Evolutionary conservation across 2,888 invertebrate genomes (phyloP).

Genomic region (Drosophila diplacantha): DNA sequence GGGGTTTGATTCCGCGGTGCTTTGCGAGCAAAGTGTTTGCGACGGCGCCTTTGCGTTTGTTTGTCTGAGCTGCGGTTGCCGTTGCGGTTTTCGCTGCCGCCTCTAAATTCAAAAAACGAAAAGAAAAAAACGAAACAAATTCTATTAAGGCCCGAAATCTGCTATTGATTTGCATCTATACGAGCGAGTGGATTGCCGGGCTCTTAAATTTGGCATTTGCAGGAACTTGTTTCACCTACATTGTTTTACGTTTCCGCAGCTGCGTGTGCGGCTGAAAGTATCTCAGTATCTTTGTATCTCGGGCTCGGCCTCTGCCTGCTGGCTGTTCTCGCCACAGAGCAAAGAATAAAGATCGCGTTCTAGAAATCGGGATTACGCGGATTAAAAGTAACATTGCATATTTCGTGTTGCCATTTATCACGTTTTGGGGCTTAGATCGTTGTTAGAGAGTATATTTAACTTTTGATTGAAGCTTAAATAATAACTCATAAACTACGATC

Average conservation of each 20-base stretch:
- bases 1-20: constrained; percentile 14
- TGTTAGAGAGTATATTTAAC: background rate
- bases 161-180: constrained; percentile 68
- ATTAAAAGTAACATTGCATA: constrained; percentile 1
- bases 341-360: constrained; percentile 1
- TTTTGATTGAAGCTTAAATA: background rate
- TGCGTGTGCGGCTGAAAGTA: constrained; percentile 61
- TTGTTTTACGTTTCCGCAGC: constrained; percentile 65
- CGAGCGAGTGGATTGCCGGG: constrained; percentile 42
- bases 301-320: constrained; percentile 4
- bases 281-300: constrained; percentile 42
- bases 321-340: constrained; percentile 22
- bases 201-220: constrained; percentile 58
- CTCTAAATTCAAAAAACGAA: constrained; percentile 25
- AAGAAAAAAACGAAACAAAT: constrained; percentile 23
- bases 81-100: constrained; percentile 36
- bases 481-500: background rate
- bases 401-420: background rate
- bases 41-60: constrained; percentile 63
- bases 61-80: constrained; percentile 62
- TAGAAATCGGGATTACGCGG: constrained; percentile 7
- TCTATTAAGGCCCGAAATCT: constrained; percentile 58
- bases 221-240: constrained; percentile 68
- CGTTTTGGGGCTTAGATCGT: background rate
- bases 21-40: constrained; percentile 44